Percentiles rank a stretch among this genome's conserved stretches.
Conservation (phyloP, 2,797 vertebrate species). For the Eulemur coronatus region DNA sequence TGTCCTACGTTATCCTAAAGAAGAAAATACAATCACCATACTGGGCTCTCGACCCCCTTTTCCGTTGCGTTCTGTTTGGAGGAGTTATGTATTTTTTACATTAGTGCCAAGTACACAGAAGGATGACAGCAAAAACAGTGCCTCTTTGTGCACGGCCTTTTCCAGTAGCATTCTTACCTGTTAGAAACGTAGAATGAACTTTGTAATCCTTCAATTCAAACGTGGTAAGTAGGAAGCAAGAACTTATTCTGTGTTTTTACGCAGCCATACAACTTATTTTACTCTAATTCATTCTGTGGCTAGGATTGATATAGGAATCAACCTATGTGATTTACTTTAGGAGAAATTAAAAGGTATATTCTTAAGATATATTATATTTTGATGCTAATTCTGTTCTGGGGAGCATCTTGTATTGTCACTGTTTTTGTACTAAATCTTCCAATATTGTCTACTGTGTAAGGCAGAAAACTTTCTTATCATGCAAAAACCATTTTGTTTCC, state of each 20-base stretch:
- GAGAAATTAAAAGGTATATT: slow-evolving; percentile 94
- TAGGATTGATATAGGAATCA: slow-evolving; percentile 93
- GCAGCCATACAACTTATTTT: slow-evolving; percentile 92
- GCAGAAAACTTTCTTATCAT: slow-evolving; percentile 90
- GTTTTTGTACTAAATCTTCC: slow-evolving; percentile 94
- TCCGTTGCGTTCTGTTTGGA: slow-evolving; percentile 81
- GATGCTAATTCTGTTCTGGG: slow-evolving; percentile 98
- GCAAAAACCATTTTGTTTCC: slow-evolving; percentile 91
- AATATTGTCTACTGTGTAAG: slow-evolving; percentile 94
- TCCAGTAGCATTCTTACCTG: slow-evolving; percentile 82
- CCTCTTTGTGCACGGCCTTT: slow-evolving; percentile 78
- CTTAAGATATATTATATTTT: slow-evolving; percentile 94
- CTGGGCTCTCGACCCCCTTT: slow-evolving; percentile 76
- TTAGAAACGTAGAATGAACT: slow-evolving; percentile 90
- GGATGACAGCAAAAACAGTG: slow-evolving; percentile 81
- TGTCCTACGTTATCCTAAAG: slow-evolving; percentile 74
- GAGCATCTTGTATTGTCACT: slow-evolving; percentile 96
- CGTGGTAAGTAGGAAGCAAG: slow-evolving; percentile 92
- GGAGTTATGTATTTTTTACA: slow-evolving; percentile 81
- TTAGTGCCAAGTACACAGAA: slow-evolving; percentile 82
- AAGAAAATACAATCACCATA: slow-evolving; percentile 43
- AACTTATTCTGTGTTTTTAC: slow-evolving; percentile 90
- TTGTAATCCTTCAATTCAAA: slow-evolving; percentile 95
- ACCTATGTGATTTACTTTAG: slow-evolving; percentile 94
- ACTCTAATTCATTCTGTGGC: slow-evolving; percentile 90